phyloP scores from a whole-genome alignment of 2,113 vertebrate species.

The Brachypteracias leptosomus region DNA sequence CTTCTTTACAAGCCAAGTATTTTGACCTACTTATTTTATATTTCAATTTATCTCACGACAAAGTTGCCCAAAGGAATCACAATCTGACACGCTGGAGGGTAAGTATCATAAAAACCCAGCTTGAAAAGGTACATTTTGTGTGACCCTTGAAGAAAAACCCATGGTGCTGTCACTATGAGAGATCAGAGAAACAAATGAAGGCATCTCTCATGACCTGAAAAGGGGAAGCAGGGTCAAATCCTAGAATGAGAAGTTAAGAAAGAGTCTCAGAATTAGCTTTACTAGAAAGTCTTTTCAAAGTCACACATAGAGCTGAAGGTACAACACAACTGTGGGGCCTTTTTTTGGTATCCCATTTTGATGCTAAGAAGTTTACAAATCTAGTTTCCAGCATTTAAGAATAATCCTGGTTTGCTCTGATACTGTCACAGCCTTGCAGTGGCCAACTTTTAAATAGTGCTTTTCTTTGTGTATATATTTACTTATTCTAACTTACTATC shows the following conservation, averaged over 20 bases:
- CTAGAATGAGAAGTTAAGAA: background rate
- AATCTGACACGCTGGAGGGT: background rate
- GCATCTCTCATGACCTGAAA: background rate
- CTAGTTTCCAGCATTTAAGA: background rate
- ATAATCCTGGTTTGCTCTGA: background rate
- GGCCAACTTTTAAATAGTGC: background rate
- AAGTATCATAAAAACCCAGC: background rate
- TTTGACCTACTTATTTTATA: background rate
- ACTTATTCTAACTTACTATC: background rate
- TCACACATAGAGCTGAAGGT: background rate
- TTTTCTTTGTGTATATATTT: background rate
- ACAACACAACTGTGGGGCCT: background rate
- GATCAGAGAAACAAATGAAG: constrained; percentile 33
- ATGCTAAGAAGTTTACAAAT: background rate
- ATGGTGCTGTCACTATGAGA: background rate
- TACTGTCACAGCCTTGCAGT: background rate
- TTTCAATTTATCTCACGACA: background rate
- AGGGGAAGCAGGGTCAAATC: constrained; percentile 31
- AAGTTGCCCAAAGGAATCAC: background rate
- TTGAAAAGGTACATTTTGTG: background rate
- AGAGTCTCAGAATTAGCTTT: background rate
- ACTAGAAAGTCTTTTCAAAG: background rate
- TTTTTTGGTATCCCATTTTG: background rate
- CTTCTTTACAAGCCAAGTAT: background rate
- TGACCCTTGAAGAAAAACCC: background rate